Conservation (phyloP, 2,888 invertebrate genomes). For the Apantesis nais region DNA sequence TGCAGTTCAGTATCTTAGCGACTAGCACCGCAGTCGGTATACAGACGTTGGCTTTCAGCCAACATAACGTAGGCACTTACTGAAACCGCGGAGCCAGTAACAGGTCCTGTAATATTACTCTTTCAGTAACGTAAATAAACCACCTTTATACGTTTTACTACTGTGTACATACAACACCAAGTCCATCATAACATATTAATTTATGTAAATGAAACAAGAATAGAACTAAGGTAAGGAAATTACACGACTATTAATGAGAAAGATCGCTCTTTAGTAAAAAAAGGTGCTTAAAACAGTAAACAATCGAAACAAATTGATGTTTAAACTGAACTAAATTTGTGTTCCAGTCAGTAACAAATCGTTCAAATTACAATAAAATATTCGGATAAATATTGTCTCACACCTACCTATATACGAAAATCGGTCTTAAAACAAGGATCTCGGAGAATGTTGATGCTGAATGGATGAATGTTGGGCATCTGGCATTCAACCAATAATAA, state of each 20-base stretch:
- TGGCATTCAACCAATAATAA: constrained; percentile 16
- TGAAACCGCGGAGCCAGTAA: not conserved
- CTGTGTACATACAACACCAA: not conserved
- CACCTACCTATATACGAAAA: not conserved
- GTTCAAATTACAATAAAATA: not conserved
- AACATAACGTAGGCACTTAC: not conserved
- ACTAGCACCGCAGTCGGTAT: not conserved
- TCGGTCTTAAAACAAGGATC: constrained; percentile 2
- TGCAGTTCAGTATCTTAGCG: not conserved
- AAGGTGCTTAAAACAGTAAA: not conserved
- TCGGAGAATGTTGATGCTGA: too few relatives aligned
- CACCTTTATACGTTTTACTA: not conserved
- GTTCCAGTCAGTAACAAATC: not conserved
- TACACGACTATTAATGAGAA: not conserved
- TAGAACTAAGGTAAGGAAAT: not conserved
- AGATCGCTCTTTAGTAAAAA: not conserved
- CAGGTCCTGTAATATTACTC: not conserved
- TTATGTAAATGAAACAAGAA: not conserved
- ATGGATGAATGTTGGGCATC: constrained; percentile 6
- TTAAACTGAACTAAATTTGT: not conserved
- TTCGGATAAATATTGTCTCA: not conserved
- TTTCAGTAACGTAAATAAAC: not conserved
- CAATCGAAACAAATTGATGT: not conserved
- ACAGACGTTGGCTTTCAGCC: not conserved
- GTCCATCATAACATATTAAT: not conserved